Evolutionary conservation across 2,797 vertebrate genomes (phyloP).

Genomic region (Micromesistius poutassou): DNA sequence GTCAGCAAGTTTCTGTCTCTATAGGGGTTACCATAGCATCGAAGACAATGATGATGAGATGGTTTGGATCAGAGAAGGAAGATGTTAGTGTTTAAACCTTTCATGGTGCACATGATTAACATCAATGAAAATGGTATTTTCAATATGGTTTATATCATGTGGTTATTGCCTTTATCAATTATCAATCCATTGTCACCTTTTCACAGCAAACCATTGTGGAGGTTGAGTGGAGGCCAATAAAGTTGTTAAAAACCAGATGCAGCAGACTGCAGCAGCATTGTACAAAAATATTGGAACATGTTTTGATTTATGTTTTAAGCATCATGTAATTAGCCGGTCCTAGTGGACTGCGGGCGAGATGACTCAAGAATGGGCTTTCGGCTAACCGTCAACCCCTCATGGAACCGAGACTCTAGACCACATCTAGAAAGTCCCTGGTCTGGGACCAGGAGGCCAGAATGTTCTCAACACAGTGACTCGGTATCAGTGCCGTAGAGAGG

Average conservation of each 20-base stretch:
- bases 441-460: conserved; percentile 19
- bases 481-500: conserved; percentile 33
- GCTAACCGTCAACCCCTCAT: conserved; percentile 41
- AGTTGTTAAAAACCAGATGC: not conserved
- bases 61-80: not conserved
- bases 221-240: not conserved
- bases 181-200: not conserved
- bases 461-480: conserved; percentile 25
- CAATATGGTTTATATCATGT: not conserved
- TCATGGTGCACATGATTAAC: not conserved
- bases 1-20: not conserved
- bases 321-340: conserved; percentile 37
- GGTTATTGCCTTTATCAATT: not conserved
- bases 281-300: conserved; percentile 22
- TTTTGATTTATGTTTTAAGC: conserved; percentile 43
- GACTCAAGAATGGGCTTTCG: conserved; percentile 51
- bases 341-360: conserved; percentile 44
- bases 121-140: not conserved
- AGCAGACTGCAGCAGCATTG: not conserved
- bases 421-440: conserved; percentile 35
- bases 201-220: not conserved
- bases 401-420: conserved; percentile 38
- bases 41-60: not conserved
- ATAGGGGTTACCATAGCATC: not conserved
- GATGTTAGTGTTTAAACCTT: not conserved